A percentile compares a stretch with the other conserved stretches of the same genome.
phyloP scores from a whole-genome alignment of 2,888 invertebrate species.

The Cyclophora albipunctata region DNA sequence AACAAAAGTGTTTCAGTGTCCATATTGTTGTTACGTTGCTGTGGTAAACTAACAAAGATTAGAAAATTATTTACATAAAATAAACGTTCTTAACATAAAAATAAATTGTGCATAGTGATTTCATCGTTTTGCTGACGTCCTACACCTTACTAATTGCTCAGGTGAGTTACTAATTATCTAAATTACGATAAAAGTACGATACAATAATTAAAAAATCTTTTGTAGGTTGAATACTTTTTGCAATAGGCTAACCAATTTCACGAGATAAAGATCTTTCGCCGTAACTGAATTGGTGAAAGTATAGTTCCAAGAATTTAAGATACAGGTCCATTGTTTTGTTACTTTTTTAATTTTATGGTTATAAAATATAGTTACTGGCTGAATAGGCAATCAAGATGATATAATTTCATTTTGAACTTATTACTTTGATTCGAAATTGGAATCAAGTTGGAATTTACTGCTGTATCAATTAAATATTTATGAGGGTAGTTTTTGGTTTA shows the following conservation, averaged over 20 bases:
- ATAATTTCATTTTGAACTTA: too few relatives aligned
- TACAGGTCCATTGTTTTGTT: slow-evolving; percentile 30
- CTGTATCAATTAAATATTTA: too few relatives aligned
- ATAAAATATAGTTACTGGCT: slow-evolving; percentile 11
- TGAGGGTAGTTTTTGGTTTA: too few relatives aligned
- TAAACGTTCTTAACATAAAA: slow-evolving; percentile 43
- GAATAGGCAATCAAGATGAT: too few relatives aligned
- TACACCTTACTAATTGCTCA: slow-evolving; percentile 29
- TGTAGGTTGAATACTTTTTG: slow-evolving; percentile 5
- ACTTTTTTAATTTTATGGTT: slow-evolving; percentile 23
- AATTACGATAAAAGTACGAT: slow-evolving; percentile 22
- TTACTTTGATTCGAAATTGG: too few relatives aligned
- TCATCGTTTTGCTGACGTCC: slow-evolving; percentile 38
- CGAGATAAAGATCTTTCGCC: slow-evolving; percentile 27
- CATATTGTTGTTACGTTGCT: slow-evolving; percentile 36
- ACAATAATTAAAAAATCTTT: slow-evolving; percentile 2
- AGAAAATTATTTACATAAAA: slow-evolving; percentile 38
- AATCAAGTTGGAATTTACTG: too few relatives aligned
- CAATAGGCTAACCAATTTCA: slow-evolving; percentile 14
- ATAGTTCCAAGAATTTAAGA: slow-evolving; percentile 17
- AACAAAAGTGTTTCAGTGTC: slow-evolving; percentile 37
- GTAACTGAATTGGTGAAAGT: slow-evolving; percentile 32
- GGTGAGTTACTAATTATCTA: slow-evolving; percentile 36
- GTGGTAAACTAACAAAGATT: slow-evolving; percentile 35
- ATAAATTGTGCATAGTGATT: slow-evolving; percentile 40